These are phyloP conservation scores for Turdus rufiventris DNA, from an alignment of 2,113 vertebrate genomes.

Conservation along the genomic window DNA sequence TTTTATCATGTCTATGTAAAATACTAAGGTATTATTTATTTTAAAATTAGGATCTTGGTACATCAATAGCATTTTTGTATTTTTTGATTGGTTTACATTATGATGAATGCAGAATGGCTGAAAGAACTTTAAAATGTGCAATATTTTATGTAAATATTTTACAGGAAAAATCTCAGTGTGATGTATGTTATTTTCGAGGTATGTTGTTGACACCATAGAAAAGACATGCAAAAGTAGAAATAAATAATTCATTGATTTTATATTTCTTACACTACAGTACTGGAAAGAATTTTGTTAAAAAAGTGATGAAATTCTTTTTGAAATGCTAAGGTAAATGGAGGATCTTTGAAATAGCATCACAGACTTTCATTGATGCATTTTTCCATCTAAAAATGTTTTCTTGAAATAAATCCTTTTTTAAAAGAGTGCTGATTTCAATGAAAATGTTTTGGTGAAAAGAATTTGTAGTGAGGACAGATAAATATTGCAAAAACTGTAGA, in stretches of 20 bases:
- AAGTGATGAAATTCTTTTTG: not conserved
- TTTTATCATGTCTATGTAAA: slow-evolving; percentile 23
- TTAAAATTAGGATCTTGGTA: slow-evolving; percentile 51
- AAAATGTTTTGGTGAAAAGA: not conserved
- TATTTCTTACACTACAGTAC: slow-evolving; percentile 23
- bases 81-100: slow-evolving; percentile 59
- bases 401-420: not conserved
- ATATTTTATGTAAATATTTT: slow-evolving; percentile 67
- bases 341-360: not conserved
- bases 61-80: slow-evolving; percentile 42
- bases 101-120: slow-evolving; percentile 47
- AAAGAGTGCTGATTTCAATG: not conserved
- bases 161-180: slow-evolving; percentile 41
- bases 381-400: not conserved
- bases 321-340: not conserved
- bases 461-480: not conserved
- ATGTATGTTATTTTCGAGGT: slow-evolving; percentile 49
- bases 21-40: slow-evolving; percentile 22
- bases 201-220: slow-evolving; percentile 27
- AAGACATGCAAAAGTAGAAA: slow-evolving; percentile 6
- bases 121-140: slow-evolving; percentile 38
- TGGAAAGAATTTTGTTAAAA: not conserved
- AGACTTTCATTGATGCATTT: not conserved
- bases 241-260: slow-evolving; percentile 26
- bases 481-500: not conserved